Conservation (phyloP, 2,113 vertebrate species). For the Clupea harengus region DNA sequence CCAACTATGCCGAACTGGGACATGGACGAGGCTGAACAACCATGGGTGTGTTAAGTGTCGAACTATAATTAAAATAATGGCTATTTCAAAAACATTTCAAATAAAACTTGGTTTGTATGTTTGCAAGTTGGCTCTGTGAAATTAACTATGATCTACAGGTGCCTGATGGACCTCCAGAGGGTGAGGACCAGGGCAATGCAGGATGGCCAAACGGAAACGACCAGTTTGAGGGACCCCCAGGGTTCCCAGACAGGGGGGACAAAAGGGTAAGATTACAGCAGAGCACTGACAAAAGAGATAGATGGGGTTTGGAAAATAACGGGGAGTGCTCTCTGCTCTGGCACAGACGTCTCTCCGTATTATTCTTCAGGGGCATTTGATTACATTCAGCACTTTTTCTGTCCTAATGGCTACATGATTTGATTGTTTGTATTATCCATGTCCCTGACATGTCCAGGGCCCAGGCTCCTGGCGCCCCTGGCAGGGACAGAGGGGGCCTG, state of each 20-base stretch:
- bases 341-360: too few species aligned
- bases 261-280: not conserved
- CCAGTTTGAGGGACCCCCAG: not conserved
- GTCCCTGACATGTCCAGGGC: not conserved
- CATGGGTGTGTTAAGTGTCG: not conserved
- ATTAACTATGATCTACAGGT: not conserved
- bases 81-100: too few species aligned
- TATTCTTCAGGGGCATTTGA: too few species aligned
- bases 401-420: too few species aligned
- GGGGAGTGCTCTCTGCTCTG: too few species aligned
- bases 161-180: not conserved
- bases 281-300: not conserved
- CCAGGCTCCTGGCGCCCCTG: too few species aligned
- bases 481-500: not conserved
- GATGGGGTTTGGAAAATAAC: not conserved
- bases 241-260: not conserved
- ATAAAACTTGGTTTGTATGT: not conserved
- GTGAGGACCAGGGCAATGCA: not conserved
- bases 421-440: too few species aligned
- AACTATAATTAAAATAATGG: too few species aligned
- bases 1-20: too few species aligned
- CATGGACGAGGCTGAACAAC: not conserved
- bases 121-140: not conserved
- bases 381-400: too few species aligned
- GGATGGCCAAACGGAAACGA: not conserved